A percentile compares a stretch with the other conserved stretches of the same genome.
Evolutionary conservation across 1,140 invertebrate genomes (phyloP).

Genomic region (Plectrocnemia conspersa): DNA sequence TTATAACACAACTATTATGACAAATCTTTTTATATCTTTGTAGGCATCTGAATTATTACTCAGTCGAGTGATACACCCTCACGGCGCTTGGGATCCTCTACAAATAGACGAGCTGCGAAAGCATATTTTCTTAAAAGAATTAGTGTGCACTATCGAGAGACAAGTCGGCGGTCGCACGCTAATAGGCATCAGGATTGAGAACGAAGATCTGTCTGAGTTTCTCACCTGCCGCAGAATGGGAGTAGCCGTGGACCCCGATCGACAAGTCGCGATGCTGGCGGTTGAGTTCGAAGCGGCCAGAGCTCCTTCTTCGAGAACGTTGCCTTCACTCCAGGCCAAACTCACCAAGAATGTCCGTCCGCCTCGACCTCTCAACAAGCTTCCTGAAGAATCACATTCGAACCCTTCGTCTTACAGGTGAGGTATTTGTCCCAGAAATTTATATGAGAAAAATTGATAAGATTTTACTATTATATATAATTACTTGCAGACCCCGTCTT

Average conservation of each 20-base stretch:
- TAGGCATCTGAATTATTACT: neutral
- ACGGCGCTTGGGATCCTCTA: neutral
- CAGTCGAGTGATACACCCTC: neutral
- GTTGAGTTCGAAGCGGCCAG: slow-evolving; percentile 23
- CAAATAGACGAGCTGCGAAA: too few species aligned
- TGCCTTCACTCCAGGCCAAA: slow-evolving; percentile 57
- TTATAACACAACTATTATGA: too few species aligned
- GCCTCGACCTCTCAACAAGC: neutral
- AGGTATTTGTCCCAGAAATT: too few species aligned
- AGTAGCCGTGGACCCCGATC: neutral
- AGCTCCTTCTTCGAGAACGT: slow-evolving; percentile 60
- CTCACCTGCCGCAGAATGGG: neutral
- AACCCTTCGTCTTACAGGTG: too few species aligned
- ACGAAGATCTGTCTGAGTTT: slow-evolving; percentile 5
- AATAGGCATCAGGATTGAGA: neutral
- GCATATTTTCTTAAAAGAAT: neutral
- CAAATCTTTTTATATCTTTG: too few species aligned
- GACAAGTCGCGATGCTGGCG: neutral
- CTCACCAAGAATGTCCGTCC: slow-evolving; percentile 52
- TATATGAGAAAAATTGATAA: too few species aligned
- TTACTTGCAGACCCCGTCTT: slow-evolving; percentile 55
- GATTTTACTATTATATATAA: too few species aligned
- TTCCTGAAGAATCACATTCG: too few species aligned
- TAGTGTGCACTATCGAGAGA: neutral
- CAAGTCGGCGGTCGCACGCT: neutral